Conservation (phyloP, 2,888 invertebrate species). For the Saturnia japonica region DNA sequence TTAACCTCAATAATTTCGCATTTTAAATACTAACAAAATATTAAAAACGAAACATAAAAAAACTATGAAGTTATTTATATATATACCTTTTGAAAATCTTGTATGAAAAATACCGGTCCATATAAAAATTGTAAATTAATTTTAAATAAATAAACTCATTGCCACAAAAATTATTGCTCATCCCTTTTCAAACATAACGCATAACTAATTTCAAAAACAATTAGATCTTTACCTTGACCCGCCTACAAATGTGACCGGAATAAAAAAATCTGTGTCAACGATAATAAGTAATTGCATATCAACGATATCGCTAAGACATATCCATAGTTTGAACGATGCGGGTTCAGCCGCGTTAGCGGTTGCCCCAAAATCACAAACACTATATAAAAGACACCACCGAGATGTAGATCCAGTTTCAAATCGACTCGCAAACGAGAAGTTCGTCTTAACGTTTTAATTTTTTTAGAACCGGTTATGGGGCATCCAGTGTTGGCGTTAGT, state of each 20-base stretch:
- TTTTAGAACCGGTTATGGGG: constrained; percentile 72
- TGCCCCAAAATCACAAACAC: constrained; percentile 70
- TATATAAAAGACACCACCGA: constrained; percentile 72
- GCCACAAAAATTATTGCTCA: constrained; percentile 25
- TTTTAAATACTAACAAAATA: not conserved
- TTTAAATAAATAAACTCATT: constrained; percentile 24
- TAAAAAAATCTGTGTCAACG: constrained; percentile 69
- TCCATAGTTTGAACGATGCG: constrained; percentile 41
- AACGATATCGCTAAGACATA: constrained; percentile 35
- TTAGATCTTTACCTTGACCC: constrained; percentile 71
- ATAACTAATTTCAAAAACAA: constrained; percentile 51
- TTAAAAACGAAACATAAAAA: not conserved
- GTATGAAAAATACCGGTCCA: constrained; percentile 5
- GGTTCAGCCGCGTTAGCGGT: constrained; percentile 71
- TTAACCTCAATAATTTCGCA: not conserved
- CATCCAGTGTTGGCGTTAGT: constrained; percentile 54
- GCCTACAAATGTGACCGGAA: constrained; percentile 67
- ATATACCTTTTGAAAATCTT: not conserved
- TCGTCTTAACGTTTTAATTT: constrained; percentile 56
- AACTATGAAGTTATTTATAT: not conserved
- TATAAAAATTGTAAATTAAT: constrained; percentile 20
- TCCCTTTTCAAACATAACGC: constrained; percentile 35
- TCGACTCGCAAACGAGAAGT: constrained; percentile 61
- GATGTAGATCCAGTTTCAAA: constrained; percentile 65
- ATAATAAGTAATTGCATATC: constrained; percentile 71